These are phyloP conservation scores for Pipra filicauda DNA, from an alignment of 2,113 vertebrate species.

Conservation along the genomic window DNA sequence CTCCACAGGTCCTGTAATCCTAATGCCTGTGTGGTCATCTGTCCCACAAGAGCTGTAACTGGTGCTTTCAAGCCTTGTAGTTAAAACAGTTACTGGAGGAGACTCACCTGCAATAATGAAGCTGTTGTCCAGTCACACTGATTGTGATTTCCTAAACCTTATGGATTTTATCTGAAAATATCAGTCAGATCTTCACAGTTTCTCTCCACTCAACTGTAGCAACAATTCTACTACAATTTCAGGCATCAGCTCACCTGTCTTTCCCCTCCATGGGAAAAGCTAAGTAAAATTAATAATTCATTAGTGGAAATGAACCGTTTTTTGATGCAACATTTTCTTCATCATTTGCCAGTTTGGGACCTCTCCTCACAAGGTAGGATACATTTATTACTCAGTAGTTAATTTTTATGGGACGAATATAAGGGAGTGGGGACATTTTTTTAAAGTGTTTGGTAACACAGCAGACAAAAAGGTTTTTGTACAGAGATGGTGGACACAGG, in stretches of 20 bases:
- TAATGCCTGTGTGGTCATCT: neutral
- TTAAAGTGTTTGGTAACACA: neutral
- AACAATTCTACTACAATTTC: neutral
- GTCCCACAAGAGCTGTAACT: neutral
- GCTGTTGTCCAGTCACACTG: neutral
- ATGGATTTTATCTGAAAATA: neutral
- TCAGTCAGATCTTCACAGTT: neutral
- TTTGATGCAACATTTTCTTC: neutral
- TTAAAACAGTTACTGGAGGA: neutral
- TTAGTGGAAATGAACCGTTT: neutral
- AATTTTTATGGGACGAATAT: neutral
- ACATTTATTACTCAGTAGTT: constrained; percentile 24
- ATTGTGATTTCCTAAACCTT: neutral
- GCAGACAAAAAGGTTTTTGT: neutral
- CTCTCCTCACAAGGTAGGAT: neutral
- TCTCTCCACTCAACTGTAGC: neutral
- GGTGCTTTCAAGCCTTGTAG: neutral
- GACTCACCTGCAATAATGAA: neutral
- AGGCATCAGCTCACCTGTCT: neutral
- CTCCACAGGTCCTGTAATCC: neutral
- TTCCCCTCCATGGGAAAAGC: neutral
- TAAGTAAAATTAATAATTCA: neutral
- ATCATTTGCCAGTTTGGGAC: constrained; percentile 4
- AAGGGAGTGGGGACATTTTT: neutral
- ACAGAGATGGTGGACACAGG: neutral